Evolutionary conservation across 2,797 vertebrate genomes (phyloP), one percentile per base, ranked within the genome.

Genomic region (Picus viridis): DNA sequence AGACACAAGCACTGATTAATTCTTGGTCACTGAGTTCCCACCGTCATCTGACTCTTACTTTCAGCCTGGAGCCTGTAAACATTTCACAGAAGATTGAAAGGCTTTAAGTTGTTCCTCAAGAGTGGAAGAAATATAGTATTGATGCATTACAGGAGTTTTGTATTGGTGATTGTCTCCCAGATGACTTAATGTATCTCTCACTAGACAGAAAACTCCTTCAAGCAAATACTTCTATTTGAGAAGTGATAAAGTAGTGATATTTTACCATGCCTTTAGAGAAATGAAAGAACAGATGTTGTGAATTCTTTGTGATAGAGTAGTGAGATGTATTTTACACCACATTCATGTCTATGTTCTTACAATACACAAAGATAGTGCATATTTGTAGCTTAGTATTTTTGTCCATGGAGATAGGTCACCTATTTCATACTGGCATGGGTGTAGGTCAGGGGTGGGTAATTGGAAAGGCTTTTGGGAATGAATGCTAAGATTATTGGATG

Each of bases 171-270:
- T 26, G 10, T 13, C 53, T 73, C 26, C 14, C 32, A 32, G 2
- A 32, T 13, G 15, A 22, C 45, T 72, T 62, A 27, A 43, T 14
- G 6, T 47, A 3, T 29, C 9, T 87, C 29, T 70, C 43, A 39
- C 15, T n/a, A 39, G 6, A 16, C 12, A 34, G 0, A 0, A 34
- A 86, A 3, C 6, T 45, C 16, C 13, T n/a, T n/a, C 20, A n/a
- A 61, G 15, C 24, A 65, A 41, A 51, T 54, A 20, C 10, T 32
- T 32, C 24, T 27, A 1, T 49, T 11, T 67, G 47, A 79, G 16
- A 88, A 72, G 45, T 15, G 12, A 10, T 45, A 45, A 69, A 10
- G 11, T 43, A 32, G 24, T 27, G 9, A 12, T 34, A 41, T 64
- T 85, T 78, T 69, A 56, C 51, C 16, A 30, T 18, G 9, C 22